Evolutionary conservation across 2,113 vertebrate genomes (phyloP).

Genomic region (Paramormyrops kingsleyae): DNA sequence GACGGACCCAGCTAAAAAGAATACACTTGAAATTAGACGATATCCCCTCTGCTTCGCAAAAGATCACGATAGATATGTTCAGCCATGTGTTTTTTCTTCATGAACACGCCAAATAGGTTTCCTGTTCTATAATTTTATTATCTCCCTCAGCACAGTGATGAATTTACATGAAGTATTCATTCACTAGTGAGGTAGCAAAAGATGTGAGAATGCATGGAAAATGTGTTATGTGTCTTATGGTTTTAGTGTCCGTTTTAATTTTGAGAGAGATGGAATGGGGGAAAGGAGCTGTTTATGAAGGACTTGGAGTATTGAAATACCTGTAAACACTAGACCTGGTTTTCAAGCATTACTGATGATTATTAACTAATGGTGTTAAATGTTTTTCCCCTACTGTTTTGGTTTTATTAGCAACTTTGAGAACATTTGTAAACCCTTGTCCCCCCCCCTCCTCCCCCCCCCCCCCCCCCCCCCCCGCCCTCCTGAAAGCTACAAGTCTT

Average conservation of each 20-base stretch:
- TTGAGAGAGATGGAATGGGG: background rate
- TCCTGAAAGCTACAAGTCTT: constrained; percentile 81
- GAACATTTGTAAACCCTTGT: background rate
- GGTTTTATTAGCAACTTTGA: background rate
- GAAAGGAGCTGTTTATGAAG: background rate
- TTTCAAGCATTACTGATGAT: background rate
- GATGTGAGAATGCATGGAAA: background rate
- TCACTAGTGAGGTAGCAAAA: background rate
- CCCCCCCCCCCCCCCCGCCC: background rate
- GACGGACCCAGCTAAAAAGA: background rate
- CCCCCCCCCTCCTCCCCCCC: background rate
- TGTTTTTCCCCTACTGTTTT: background rate
- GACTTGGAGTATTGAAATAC: background rate
- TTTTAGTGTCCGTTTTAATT: background rate
- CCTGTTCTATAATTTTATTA: background rate
- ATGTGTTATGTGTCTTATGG: background rate
- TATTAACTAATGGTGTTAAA: background rate
- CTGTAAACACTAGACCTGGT: background rate
- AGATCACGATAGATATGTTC: background rate
- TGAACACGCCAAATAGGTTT: background rate
- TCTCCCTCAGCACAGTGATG: background rate
- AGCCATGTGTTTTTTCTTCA: background rate
- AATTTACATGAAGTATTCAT: background rate
- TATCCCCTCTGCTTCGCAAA: background rate
- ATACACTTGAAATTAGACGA: background rate